Evolutionary conservation across 2,113 vertebrate genomes (phyloP).

Genomic region (Tonatia bakeri): DNA sequence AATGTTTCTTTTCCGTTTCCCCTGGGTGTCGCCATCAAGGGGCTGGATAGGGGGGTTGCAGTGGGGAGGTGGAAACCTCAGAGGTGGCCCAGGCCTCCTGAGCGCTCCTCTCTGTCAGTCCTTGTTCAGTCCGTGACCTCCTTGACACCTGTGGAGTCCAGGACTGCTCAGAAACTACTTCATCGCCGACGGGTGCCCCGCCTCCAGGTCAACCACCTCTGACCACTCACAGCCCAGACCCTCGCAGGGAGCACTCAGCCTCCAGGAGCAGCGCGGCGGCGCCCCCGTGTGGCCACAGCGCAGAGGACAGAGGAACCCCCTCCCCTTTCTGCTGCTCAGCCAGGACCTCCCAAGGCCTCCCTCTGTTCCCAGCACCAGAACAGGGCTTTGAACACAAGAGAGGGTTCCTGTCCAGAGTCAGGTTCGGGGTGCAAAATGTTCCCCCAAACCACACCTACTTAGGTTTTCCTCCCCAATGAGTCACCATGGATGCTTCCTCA

Average conservation of each 20-base stretch:
- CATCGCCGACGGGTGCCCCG: rapidly evolving
- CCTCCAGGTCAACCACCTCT: neutral
- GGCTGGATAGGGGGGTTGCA: neutral
- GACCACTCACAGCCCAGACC: neutral
- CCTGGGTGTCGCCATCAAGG: neutral
- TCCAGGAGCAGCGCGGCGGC: rapidly evolving
- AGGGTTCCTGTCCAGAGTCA: neutral
- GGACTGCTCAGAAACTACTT: neutral
- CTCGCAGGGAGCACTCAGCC: neutral
- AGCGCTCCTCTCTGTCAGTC: no score
- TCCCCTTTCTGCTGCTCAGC: no score
- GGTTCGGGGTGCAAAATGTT: neutral
- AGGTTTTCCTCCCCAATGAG: neutral
- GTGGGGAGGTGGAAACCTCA: neutral
- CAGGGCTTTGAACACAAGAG: neutral
- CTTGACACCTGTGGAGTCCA: neutral
- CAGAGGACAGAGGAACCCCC: neutral
- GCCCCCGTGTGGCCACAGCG: neutral
- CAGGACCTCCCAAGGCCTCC: no score
- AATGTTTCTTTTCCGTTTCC: neutral
- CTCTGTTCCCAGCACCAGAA: no score
- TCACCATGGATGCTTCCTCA: neutral
- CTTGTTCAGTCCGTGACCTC: neutral
- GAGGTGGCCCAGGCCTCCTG: neutral
- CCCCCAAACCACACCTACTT: neutral